phyloP scores from a whole-genome alignment of 2,888 invertebrate genomes.

The Oeneis ivallda region DNA sequence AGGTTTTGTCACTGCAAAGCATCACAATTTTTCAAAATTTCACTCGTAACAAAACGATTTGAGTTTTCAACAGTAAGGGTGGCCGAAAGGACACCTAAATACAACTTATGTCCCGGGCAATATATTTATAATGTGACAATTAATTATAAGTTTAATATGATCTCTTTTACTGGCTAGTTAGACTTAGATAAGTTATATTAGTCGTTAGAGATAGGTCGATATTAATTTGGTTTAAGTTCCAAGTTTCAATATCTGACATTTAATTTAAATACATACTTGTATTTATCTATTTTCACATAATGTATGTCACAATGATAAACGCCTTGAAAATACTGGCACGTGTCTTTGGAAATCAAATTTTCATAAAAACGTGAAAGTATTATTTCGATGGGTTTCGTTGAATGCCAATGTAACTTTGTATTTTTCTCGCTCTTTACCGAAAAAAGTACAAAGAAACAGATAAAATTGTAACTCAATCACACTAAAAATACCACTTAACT shows the following conservation, averaged over 20 bases:
- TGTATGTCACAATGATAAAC: constrained; percentile 53
- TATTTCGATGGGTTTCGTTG: constrained; percentile 54
- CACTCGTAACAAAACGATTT: constrained; percentile 40
- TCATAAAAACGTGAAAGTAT: constrained; percentile 47
- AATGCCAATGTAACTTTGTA: constrained; percentile 16
- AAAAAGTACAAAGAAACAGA: constrained; percentile 23
- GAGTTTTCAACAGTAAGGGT: not conserved
- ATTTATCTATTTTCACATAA: constrained; percentile 12
- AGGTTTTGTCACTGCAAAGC: constrained; percentile 52
- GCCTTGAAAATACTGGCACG: constrained; percentile 53
- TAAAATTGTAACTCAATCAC: constrained; percentile 15
- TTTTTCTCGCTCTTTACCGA: constrained; percentile 14
- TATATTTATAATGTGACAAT: constrained; percentile 70
- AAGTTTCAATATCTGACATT: constrained; percentile 43
- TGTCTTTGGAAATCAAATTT: constrained; percentile 66
- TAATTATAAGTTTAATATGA: constrained; percentile 79
- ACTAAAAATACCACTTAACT: not conserved
- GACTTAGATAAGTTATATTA: constrained; percentile 63
- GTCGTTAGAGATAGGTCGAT: constrained; percentile 49
- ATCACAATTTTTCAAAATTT: constrained; percentile 53
- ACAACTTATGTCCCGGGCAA: constrained; percentile 45
- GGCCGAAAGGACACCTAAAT: not conserved
- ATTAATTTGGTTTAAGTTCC: constrained; percentile 46
- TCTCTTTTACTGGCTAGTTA: constrained; percentile 60
- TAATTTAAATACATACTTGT: constrained; percentile 29